Evolutionary conservation across 2,113 vertebrate genomes (phyloP).

Genomic region (Carettochelys insculpta): DNA sequence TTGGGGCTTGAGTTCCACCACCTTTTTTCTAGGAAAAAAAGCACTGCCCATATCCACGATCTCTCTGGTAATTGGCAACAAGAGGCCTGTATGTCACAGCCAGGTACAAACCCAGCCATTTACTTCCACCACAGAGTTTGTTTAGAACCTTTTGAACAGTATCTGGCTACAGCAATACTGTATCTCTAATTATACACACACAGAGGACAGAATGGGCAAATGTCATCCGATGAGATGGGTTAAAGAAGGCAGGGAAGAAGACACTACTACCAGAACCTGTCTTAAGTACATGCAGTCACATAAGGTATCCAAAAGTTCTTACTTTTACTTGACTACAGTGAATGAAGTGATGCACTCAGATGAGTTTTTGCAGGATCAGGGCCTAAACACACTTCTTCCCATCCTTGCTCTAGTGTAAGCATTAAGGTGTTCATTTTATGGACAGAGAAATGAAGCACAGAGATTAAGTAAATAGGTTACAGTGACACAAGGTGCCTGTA

Average conservation of each 20-base stretch:
- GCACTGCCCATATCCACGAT: too few species aligned
- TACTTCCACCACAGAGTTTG: constrained; percentile 19
- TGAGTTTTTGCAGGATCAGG: constrained; percentile 39
- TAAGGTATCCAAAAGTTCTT: constrained; percentile 46
- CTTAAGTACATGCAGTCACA: background rate
- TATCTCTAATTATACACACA: constrained; percentile 12
- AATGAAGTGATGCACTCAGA: constrained; percentile 51
- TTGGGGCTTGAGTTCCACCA: too few species aligned
- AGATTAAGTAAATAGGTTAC: background rate
- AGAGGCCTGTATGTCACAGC: background rate
- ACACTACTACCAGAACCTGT: background rate
- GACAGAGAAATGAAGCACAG: too few species aligned
- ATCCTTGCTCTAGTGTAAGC: constrained; percentile 1
- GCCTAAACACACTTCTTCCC: constrained; percentile 36
- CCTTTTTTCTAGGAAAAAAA: too few species aligned
- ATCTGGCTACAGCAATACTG: background rate
- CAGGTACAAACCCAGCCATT: constrained; percentile 19
- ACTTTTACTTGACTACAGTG: constrained; percentile 50
- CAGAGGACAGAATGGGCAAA: background rate
- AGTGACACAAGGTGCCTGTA: background rate
- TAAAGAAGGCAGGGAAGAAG: constrained; percentile 18
- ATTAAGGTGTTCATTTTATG: background rate
- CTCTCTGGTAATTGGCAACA: too few species aligned
- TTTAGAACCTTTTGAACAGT: background rate
- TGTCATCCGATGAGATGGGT: background rate